Percentiles rank a stretch among this genome's conserved stretches.
Evolutionary conservation across 1,140 invertebrate genomes (phyloP).

Genomic region (Arctopsyche grandis): DNA sequence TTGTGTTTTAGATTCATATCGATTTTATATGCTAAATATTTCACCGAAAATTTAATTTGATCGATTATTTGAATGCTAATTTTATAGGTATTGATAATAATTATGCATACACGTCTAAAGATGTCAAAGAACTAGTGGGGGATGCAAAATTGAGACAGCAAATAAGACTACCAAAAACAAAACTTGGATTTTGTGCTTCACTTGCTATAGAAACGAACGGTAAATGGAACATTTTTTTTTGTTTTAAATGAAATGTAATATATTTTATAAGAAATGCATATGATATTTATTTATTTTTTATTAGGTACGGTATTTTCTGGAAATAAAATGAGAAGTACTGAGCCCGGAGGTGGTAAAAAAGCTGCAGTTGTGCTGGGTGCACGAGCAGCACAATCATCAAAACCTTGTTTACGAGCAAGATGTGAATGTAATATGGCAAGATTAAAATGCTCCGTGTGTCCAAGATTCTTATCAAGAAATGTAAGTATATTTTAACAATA

Average conservation of each 20-base stretch:
- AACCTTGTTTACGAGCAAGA: conserved; percentile 55
- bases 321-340: conserved; percentile 57
- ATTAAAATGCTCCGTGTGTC: conserved; percentile 60
- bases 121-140: conserved; percentile 72
- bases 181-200: conserved; percentile 81
- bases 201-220: conserved; percentile 87
- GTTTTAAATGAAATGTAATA: conserved; percentile 32
- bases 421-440: conserved; percentile 61
- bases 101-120: conserved; percentile 81
- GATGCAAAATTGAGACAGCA: conserved; percentile 75
- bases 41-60: not conserved
- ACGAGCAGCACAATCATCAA: conserved; percentile 54
- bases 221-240: conserved; percentile 57
- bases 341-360: conserved; percentile 59
- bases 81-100: conserved; percentile 75
- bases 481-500: conserved; percentile 19
- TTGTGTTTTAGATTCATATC: conserved; percentile 56
- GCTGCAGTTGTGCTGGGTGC: conserved; percentile 59
- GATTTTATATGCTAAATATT: no score
- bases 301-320: conserved; percentile 62
- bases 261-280: not conserved
- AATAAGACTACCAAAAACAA: conserved; percentile 78
- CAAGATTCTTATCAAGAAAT: conserved; percentile 50
- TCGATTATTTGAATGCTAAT: not conserved
- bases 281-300: conserved; percentile 25